These are phyloP conservation scores for Emydocephalus ijimae DNA, from an alignment of 2,113 vertebrate genomes.

Conservation along the genomic window DNA sequence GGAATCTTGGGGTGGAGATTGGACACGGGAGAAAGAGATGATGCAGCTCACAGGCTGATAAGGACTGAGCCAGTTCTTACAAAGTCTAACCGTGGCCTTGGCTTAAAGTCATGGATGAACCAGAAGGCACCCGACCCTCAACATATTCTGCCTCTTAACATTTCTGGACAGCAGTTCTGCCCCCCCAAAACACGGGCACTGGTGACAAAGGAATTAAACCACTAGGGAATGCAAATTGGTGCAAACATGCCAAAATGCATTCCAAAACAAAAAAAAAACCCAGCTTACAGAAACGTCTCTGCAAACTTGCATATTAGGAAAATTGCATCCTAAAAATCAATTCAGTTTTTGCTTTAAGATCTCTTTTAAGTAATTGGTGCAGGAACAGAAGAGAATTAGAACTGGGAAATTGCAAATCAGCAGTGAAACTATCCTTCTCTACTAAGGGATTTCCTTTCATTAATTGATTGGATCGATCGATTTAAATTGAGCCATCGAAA, in stretches of 20 bases:
- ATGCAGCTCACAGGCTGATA: no score
- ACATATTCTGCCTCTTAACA: background rate
- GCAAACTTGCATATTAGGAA: background rate
- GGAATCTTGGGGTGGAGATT: rapidly evolving
- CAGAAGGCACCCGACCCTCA: background rate
- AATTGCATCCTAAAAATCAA: background rate
- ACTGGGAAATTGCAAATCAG: background rate
- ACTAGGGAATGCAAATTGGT: background rate
- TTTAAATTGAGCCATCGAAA: background rate
- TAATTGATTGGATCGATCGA: background rate
- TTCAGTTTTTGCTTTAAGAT: background rate
- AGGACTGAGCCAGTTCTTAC: background rate
- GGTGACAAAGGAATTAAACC: background rate
- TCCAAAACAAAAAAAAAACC: background rate
- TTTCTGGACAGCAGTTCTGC: background rate
- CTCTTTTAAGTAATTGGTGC: background rate
- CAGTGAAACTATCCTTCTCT: background rate
- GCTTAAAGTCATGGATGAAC: background rate
- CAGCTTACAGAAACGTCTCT: background rate
- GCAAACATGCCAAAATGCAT: background rate
- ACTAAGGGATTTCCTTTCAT: background rate
- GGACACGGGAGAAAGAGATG: background rate
- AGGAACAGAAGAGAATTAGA: background rate
- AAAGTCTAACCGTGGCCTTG: background rate
- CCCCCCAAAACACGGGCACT: background rate